Base-by-base conservation (phyloP, 2,113 vertebrate genomes). In the Chaetodon trifascialis region DNA sequence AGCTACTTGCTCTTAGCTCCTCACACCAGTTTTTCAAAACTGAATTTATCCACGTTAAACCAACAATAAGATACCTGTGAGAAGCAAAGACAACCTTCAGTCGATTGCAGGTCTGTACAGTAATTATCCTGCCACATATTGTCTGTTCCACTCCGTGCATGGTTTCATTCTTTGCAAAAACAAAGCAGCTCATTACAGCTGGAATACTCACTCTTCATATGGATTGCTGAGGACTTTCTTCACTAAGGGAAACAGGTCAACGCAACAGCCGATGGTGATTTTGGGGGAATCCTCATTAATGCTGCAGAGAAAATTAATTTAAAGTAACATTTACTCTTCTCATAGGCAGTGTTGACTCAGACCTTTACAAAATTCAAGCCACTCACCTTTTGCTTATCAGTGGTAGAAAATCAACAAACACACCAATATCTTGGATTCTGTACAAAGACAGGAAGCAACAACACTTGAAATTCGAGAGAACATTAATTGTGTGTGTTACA, bases 401-500 rank as follows among this genome's bases (percentile, higher is more conserved):
- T 67, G 97, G 97, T 79, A 99, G 96, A 89, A 97, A 98, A 90
- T 99, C 97, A 78, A 97, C 97, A 77, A 97, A 93, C 83, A 98
- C 96, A 90, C 96, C 96, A 70, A 94, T 95, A 90, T 99, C 98
- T 90, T 97, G 96, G 93, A 97, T 97, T 92, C 97, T 99, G 86
- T 55, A 42, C 16, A 86, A 60, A 78, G 9, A 84, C 36, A 73
- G 52, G 3, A 78, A 38, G 42, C 59, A 46, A 75, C 9, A 19
- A 64, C 34, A 40, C 10, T 59, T 73, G 42, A 86, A 58, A 81
- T 49, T 36, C 12, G 7, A 60, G 17, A 0, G 1, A 74, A 49
- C 54, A 51, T 7, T n/a, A n/a, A n/a, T n/a, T 4, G 3, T 19
- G 17, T 1, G 0, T 21, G 6, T 12, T 6, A 14, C 16, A 30